phyloP scores from a whole-genome alignment of 2,888 invertebrate genomes.

The Heliconius aoede region DNA sequence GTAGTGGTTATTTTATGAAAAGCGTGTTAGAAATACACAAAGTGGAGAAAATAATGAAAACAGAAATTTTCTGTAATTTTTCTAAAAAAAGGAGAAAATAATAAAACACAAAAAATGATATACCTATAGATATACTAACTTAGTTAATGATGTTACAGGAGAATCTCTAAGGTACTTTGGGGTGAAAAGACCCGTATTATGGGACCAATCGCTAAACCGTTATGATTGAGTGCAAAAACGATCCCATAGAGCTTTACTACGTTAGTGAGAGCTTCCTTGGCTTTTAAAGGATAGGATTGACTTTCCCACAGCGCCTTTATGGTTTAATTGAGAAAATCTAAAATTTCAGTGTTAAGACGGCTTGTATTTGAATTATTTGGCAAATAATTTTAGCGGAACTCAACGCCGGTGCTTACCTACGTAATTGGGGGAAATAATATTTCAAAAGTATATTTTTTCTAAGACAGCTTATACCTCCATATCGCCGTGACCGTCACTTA shows the following conservation, averaged over 20 bases:
- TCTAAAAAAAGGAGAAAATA: neutral
- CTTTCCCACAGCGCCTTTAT: neutral
- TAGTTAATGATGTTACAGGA: neutral
- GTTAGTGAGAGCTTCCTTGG: neutral
- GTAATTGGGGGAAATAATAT: too few relatives aligned
- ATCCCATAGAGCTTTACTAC: neutral
- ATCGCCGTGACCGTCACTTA: too few relatives aligned
- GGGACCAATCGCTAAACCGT: constrained; percentile 12
- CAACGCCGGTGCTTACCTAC: too few relatives aligned
- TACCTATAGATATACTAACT: neutral
- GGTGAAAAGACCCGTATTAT: constrained; percentile 1
- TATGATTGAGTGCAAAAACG: constrained; percentile 9
- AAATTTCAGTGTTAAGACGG: neutral
- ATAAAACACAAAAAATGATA: neutral
- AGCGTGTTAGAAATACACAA: too few relatives aligned
- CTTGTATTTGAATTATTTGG: too few relatives aligned
- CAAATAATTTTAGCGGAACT: too few relatives aligned
- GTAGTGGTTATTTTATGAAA: too few relatives aligned
- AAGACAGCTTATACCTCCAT: too few relatives aligned
- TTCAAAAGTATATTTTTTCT: too few relatives aligned
- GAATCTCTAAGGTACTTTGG: neutral
- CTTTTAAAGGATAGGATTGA: constrained; percentile 6
- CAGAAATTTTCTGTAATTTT: neutral
- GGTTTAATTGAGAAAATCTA: neutral
- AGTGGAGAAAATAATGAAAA: too few relatives aligned